Conservation (phyloP, 2,113 vertebrate species). For the Equus quagga region DNA sequence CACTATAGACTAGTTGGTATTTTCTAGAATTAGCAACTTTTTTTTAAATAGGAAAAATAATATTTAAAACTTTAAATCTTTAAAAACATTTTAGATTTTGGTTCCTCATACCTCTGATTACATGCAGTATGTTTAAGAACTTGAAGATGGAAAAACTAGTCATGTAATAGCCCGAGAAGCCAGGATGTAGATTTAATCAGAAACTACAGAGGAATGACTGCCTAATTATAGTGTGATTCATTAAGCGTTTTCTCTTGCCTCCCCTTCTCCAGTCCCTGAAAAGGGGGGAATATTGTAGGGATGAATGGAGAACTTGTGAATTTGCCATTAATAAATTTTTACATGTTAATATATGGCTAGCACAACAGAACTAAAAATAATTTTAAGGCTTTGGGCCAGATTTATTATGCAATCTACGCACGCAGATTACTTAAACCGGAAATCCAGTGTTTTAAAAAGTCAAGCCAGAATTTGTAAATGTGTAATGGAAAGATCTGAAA, state of each 20-base stretch:
- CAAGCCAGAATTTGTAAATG: conserved; percentile 81
- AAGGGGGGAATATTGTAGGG: conserved; percentile 55
- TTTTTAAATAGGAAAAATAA: conserved; percentile 36
- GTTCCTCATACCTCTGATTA: conserved; percentile 26
- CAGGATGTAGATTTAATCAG: neutral
- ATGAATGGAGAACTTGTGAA: conserved; percentile 85
- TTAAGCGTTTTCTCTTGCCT: conserved; percentile 56
- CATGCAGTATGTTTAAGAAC: neutral
- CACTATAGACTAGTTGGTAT: neutral
- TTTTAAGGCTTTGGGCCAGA: conserved; percentile 81
- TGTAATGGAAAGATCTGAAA: conserved; percentile 87
- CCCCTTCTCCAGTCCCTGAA: conserved; percentile 60
- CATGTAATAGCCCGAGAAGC: neutral
- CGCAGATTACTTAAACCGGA: conserved; percentile 81
- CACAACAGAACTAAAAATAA: conserved; percentile 85
- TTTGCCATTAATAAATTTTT: conserved; percentile 83
- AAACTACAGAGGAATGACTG: conserved; percentile 40
- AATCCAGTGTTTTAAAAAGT: conserved; percentile 82
- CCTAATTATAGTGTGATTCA: conserved; percentile 54
- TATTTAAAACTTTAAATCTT: conserved; percentile 27
- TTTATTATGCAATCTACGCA: conserved; percentile 79
- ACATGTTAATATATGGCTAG: conserved; percentile 80
- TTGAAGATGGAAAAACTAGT: conserved; percentile 20
- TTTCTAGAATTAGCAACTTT: conserved; percentile 46
- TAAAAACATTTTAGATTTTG: conserved; percentile 30